These are phyloP conservation scores for Halesus radiatus DNA, from an alignment of 1,140 invertebrate genomes.

Conservation along the genomic window DNA sequence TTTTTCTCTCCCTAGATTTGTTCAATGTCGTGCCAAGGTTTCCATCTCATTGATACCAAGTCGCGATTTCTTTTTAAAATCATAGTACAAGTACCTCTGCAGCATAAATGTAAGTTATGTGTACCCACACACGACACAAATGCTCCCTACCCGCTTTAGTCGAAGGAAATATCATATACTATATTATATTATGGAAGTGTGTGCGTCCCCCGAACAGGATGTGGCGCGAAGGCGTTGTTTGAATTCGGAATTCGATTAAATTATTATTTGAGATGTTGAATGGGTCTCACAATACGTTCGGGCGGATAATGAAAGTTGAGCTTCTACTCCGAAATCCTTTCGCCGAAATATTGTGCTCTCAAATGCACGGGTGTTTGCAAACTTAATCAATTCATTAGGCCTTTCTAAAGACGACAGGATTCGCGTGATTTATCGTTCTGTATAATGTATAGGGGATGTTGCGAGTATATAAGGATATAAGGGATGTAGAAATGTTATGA, in stretches of 20 bases:
- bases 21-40: too few relatives aligned
- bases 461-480: too few relatives aligned
- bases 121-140: too few relatives aligned
- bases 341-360: not conserved
- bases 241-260: slow-evolving; percentile 46
- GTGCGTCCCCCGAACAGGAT: slow-evolving; percentile 35
- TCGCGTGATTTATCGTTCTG: slow-evolving; percentile 7
- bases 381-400: slow-evolving; percentile 1
- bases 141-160: too few relatives aligned
- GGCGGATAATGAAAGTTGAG: not conserved
- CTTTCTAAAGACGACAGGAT: not conserved
- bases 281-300: slow-evolving; percentile 17
- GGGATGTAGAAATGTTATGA: too few relatives aligned
- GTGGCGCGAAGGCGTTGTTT: slow-evolving; percentile 34
- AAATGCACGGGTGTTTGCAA: slow-evolving; percentile 5
- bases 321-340: not conserved
- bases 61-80: too few relatives aligned
- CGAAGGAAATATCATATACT: too few relatives aligned
- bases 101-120: too few relatives aligned
- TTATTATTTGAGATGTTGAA: slow-evolving; percentile 20
- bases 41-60: too few relatives aligned
- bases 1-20: too few relatives aligned
- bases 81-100: too few relatives aligned
- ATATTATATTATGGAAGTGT: not conserved
- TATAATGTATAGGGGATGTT: not conserved